Evolutionary conservation across 2,888 invertebrate species (phyloP), one percentile per base, ranked within the genome.

Genomic region (Erebia palarica): DNA sequence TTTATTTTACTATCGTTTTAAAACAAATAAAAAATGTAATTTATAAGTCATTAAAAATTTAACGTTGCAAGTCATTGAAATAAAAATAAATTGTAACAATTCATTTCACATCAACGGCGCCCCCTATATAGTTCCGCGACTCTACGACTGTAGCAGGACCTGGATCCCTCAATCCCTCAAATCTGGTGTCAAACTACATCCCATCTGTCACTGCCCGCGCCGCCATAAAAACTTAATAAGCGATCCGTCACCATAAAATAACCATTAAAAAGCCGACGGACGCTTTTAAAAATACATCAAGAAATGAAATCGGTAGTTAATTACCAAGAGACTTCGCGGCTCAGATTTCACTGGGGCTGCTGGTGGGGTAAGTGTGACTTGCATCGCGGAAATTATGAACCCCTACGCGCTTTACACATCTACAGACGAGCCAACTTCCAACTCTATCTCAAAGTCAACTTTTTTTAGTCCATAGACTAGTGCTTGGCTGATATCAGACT

Each of bases 201-300:
- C 85, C 92, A 92, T 93, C 93, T 92, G 92, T 92, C 91, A 90
- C 87, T 86, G 84, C 81, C 75, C 77, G 80, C 78, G 81, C 81
- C 79, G 82, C 87, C 87, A 91, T 92, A 91, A 92, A 93, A 92
- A 91, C 92, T 90, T 92, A 92, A 92, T 92, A 92, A 92, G 88
- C 88, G 89, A 92, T 93, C 90, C 86, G 92, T 93, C 93, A 93
- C 93, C 92, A 93, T 93, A 92, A 92, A 93, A 92, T 91, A 91
- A 84, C 89, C 91, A 93, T 92, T 93, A 92, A 91, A 92, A 92
- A 92, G 87, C 91, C 89, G 91, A 89, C 92, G 87, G 88, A 86
- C 87, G 91, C 92, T 89, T 91, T 92, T 91, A 92, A 92, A 93
- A 92, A 87, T 90, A 88, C 92, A 93, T 92, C 93, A 92, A 92